phyloP scores from a whole-genome alignment of 2,113 vertebrate genomes.

The Macquaria australasica region DNA sequence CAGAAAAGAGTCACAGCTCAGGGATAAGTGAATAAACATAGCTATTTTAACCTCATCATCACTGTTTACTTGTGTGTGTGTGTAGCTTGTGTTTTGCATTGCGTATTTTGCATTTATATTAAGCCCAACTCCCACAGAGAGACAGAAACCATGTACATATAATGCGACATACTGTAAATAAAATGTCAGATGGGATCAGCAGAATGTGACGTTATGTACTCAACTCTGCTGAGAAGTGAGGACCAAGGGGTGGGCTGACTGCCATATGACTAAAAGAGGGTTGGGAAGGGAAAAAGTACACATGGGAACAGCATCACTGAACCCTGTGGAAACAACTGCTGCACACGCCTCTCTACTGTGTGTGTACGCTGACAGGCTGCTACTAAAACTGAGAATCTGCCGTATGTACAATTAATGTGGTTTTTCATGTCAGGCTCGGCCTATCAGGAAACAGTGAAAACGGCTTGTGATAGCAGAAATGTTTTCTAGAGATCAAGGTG shows the following conservation, averaged over 20 bases:
- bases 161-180: background rate
- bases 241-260: background rate
- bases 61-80: background rate
- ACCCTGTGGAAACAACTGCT: background rate
- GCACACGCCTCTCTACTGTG: background rate
- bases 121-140: background rate
- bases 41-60: background rate
- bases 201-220: background rate
- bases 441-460: too few species aligned
- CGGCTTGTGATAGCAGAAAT: too few species aligned
- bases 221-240: background rate
- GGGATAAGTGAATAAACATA: background rate
- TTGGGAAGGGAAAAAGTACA: background rate
- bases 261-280: constrained; percentile 6
- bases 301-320: constrained; percentile 2
- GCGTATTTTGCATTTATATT: background rate
- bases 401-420: background rate
- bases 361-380: background rate
- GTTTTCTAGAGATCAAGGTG: too few species aligned
- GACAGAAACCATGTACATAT: background rate
- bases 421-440: background rate
- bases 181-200: background rate
- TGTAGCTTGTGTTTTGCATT: background rate
- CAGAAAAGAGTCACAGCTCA: background rate
- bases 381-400: background rate